phyloP scores from a whole-genome alignment of 2,113 vertebrate genomes.

The Oreotrochilus melanogaster region DNA sequence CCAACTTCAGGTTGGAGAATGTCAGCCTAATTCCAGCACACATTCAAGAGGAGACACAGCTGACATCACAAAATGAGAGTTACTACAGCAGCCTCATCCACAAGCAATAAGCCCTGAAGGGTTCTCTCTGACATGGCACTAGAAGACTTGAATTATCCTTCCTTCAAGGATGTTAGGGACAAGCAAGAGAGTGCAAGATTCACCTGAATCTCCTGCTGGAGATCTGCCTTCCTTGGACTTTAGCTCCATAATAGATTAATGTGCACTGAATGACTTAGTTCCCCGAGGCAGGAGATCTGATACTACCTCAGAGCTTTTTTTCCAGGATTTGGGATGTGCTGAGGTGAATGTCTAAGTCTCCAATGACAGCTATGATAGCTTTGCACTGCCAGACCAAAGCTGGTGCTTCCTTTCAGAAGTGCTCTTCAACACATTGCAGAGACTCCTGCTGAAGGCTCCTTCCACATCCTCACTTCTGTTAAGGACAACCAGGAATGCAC shows the following conservation, averaged over 20 bases:
- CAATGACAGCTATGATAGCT: not conserved
- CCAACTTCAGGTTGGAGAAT: not conserved
- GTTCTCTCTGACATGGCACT: not conserved
- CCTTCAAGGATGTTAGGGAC: not conserved
- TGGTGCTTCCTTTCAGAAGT: not conserved
- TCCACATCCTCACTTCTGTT: not conserved
- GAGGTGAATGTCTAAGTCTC: not conserved
- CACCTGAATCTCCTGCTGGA: not conserved
- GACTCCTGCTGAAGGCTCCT: accelerated
- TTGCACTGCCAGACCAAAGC: not conserved
- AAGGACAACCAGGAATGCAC: not conserved
- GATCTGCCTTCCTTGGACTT: not conserved
- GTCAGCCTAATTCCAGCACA: not conserved
- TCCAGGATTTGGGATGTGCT: not conserved
- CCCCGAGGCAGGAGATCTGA: not conserved
- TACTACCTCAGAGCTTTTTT: not conserved
- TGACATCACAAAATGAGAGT: not conserved
- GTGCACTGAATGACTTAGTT: not conserved
- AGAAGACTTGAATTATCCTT: not conserved
- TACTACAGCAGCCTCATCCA: not conserved
- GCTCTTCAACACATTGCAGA: not conserved
- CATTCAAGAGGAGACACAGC: not conserved
- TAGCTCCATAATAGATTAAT: not conserved
- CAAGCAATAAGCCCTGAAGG: not conserved
- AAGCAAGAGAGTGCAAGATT: not conserved